phyloP scores from a whole-genome alignment of 2,113 vertebrate species.

The Lethenteron camtschaticum region DNA sequence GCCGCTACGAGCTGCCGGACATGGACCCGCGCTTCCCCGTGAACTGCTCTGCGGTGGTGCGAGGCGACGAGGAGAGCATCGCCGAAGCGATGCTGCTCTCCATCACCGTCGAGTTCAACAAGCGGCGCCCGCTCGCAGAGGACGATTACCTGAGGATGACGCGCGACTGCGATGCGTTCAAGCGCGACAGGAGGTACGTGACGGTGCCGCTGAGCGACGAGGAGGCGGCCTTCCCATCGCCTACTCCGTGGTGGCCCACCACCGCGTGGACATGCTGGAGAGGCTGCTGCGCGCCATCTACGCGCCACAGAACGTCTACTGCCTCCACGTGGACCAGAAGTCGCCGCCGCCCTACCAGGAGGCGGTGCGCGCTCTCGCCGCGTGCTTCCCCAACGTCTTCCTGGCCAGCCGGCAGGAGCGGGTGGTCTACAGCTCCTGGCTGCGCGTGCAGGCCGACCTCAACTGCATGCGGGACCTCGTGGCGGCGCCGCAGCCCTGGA shows the following conservation, averaged over 20 bases:
- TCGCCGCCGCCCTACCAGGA: conserved; percentile 23
- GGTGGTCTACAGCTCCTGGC: conserved; percentile 61
- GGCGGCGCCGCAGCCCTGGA: conserved; percentile 31
- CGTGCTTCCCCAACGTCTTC: conserved; percentile 69
- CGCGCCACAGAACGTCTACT: conserved; percentile 64
- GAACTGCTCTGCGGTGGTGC: conserved; percentile 29
- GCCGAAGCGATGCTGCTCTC: conserved; percentile 12
- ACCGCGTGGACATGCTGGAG: conserved; percentile 74
- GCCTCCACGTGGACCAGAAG: conserved; percentile 49
- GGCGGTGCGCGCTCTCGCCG: conserved; percentile 32
- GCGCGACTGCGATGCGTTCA: conserved; percentile 31
- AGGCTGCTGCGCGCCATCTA: conserved; percentile 49
- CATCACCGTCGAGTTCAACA: conserved; percentile 16
- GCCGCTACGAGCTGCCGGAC: too few species aligned
- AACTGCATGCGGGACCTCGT: conserved; percentile 70
- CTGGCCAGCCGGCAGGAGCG: conserved; percentile 35
- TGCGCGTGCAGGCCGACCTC: conserved; percentile 59
- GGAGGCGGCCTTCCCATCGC: conserved; percentile 40
- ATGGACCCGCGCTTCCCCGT: conserved; percentile 8
- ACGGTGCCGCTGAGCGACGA: conserved; percentile 34
- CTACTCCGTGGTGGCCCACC: conserved; percentile 64
- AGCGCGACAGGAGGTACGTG: conserved; percentile 26
- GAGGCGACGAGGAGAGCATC: conserved; percentile 21
- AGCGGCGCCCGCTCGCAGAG: conserved; percentile 14
- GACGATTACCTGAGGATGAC: conserved; percentile 32